A percentile compares a stretch with the other conserved stretches of the same genome.
phyloP scores from a whole-genome alignment of 2,888 invertebrate genomes.

The Asteroscopus sphinx region DNA sequence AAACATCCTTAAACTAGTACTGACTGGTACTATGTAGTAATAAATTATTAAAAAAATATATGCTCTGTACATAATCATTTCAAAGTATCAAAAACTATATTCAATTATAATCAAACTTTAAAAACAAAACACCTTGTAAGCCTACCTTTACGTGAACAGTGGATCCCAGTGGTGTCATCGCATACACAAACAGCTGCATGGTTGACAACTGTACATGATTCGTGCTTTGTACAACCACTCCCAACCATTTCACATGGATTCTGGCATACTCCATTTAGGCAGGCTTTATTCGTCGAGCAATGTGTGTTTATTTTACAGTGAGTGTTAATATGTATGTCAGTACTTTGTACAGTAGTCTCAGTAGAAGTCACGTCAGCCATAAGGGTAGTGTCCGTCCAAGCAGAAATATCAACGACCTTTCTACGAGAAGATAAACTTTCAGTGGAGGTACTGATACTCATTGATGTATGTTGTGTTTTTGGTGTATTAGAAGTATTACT shows the following conservation, averaged over 20 bases:
- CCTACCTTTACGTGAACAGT: slow-evolving; percentile 91
- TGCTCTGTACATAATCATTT: slow-evolving; percentile 1
- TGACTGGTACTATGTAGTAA: slow-evolving; percentile 3
- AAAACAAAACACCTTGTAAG: slow-evolving; percentile 66
- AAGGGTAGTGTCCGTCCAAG: slow-evolving; percentile 79
- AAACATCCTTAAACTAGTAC: slow-evolving; percentile 65
- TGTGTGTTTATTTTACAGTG: slow-evolving; percentile 91
- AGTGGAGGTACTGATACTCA: slow-evolving; percentile 75
- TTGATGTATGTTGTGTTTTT: slow-evolving; percentile 56
- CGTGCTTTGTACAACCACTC: slow-evolving; percentile 90
- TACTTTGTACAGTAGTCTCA: slow-evolving; percentile 68
- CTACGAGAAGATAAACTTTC: slow-evolving; percentile 82
- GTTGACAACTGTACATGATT: slow-evolving; percentile 91
- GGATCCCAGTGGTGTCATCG: slow-evolving; percentile 89
- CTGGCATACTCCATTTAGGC: slow-evolving; percentile 91
- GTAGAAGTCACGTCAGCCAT: slow-evolving; percentile 80
- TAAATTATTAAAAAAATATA: slow-evolving; percentile 5
- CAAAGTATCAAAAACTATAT: neutral
- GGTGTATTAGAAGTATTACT: slow-evolving; percentile 14
- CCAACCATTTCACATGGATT: slow-evolving; percentile 89
- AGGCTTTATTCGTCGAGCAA: slow-evolving; percentile 91
- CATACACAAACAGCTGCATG: slow-evolving; percentile 92
- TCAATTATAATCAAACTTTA: slow-evolving; percentile 5
- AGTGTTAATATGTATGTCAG: slow-evolving; percentile 71
- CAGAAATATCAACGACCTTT: slow-evolving; percentile 84